phyloP scores from a whole-genome alignment of 2,797 vertebrate genomes.

The Synaphobranchus kaupii region DNA sequence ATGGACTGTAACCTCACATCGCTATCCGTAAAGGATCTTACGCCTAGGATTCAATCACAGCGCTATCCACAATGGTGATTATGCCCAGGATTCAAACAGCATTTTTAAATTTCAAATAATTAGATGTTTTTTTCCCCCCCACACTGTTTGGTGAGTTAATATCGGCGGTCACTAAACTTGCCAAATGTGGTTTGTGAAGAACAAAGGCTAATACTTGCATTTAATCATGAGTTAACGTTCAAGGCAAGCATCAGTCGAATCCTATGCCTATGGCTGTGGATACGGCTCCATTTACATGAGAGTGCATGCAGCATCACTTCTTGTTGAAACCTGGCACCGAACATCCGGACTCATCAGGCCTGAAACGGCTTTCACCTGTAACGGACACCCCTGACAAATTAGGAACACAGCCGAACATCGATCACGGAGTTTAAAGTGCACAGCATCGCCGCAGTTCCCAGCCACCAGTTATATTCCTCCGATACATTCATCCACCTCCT shows the following conservation, averaged over 20 bases:
- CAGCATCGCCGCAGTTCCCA: not conserved
- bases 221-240: not conserved
- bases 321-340: not conserved
- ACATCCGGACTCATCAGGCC: not conserved
- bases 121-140: not conserved
- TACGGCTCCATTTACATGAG: not conserved
- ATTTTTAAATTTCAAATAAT: not conserved
- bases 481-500: not conserved
- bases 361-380: not conserved
- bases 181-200: too few species aligned
- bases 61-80: not conserved
- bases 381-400: not conserved
- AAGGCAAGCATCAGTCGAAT: not conserved
- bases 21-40: constrained; percentile 19
- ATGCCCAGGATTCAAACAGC: not conserved
- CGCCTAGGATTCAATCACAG: not conserved
- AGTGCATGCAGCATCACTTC: not conserved
- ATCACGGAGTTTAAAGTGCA: not conserved
- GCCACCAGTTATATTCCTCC: not conserved
- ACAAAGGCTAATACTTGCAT: not conserved
- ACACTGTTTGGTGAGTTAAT: not conserved
- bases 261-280: not conserved
- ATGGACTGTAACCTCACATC: not conserved
- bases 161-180: not conserved
- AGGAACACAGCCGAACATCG: not conserved